Base-by-base conservation (phyloP, 2,797 vertebrate genomes). In the Stomatorhinus walkeri region DNA sequence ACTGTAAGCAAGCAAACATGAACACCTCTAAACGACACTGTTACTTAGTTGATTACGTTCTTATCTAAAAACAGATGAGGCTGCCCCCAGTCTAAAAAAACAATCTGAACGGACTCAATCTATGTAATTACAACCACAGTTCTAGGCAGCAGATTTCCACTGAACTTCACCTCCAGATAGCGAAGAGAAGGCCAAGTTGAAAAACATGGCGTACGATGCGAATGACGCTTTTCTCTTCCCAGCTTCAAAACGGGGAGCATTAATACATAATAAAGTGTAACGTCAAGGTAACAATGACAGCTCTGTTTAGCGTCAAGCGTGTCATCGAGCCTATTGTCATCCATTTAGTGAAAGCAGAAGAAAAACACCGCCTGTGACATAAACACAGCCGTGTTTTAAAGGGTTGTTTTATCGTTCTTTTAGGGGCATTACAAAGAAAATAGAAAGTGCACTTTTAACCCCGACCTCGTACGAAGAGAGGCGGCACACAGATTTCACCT, bases 401-500 rank as follows among this genome's bases (percentile, higher is more conserved):
- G 92, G 92, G 90, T n/a, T 88, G 91, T 94, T 94, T 95, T 94
- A 94, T 87, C 92, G 59, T 92, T 93, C 94, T 93, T 95, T 94
- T 93, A 92, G 93, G 94, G 91, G 91, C 86, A 91, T 95, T 95
- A 95, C 94, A 95, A 95, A 95, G 95, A 94, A 95, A 96, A 95
- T 88, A 95, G 91, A 81, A 91, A 4, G 88, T 95, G 95, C 94
- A 95, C 95, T 96, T 95, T 96, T 95, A 94, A 96, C 95, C 95
- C 94, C 92, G 94, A 96, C 95, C 95, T 92, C 19, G 91, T 89
- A 93, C 93, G 92, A 95, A 92, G 93, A 95, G 89, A 92, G 93
- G 93, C 92, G 89, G 89, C 90, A 90, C 91, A 92, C 91, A 90
- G 88, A 92, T 90, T 94, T 92, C 92, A 95, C 94, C 94, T 95